These are phyloP conservation scores for Trisateles emortualis DNA, from an alignment of 2,888 invertebrate genomes.

Conservation along the genomic window DNA sequence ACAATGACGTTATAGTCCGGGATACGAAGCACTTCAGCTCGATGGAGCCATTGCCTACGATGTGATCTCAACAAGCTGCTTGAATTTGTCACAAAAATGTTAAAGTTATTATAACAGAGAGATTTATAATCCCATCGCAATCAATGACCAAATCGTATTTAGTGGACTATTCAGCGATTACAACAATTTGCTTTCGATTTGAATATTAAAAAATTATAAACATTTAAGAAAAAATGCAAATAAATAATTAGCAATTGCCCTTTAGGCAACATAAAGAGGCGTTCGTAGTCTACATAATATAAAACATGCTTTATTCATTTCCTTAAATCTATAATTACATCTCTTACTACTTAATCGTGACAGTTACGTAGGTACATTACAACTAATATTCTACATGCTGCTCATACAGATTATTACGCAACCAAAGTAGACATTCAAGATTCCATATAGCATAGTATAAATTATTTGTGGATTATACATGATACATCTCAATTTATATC, in stretches of 20 bases:
- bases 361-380: conserved; percentile 72
- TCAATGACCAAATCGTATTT: conserved; percentile 46
- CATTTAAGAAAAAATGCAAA: conserved; percentile 84
- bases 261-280: conserved; percentile 77
- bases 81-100: conserved; percentile 25
- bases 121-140: conserved; percentile 46
- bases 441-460: conserved; percentile 37
- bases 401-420: conserved; percentile 60
- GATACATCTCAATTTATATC: conserved; percentile 41
- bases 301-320: conserved; percentile 84
- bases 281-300: conserved; percentile 83
- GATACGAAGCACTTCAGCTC: conserved; percentile 65
- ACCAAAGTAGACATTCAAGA: conserved; percentile 46
- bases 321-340: conserved; percentile 82
- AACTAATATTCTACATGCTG: conserved; percentile 74
- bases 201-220: conserved; percentile 82
- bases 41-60: conserved; percentile 60
- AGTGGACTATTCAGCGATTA: conserved; percentile 70
- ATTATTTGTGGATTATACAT: conserved; percentile 46
- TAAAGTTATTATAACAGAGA: conserved; percentile 16
- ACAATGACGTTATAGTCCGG: conserved; percentile 77
- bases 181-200: conserved; percentile 73
- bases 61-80: conserved; percentile 41
- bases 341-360: conserved; percentile 73
- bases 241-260: conserved; percentile 84